Evolutionary conservation across 1,140 invertebrate species (phyloP), one percentile per base, ranked within the genome.

Genomic region (Wasmannia auropunctata): DNA sequence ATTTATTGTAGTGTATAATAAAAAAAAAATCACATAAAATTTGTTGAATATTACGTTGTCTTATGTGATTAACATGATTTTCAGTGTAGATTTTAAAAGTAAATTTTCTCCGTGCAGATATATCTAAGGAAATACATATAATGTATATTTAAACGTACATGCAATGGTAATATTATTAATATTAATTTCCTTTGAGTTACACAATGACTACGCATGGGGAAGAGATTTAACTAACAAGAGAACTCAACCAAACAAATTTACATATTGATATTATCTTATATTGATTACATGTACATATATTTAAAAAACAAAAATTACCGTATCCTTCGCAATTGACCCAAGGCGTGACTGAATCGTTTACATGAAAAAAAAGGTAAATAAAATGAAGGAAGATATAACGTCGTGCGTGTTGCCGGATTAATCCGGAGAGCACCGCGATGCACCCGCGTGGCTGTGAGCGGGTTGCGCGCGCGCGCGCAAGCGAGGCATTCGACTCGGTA

Each of bases 401-500:
- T 28, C 19, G 74, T 83, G 67, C 79, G 67, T 83, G 67, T 86
- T 76, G 84, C 56, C 10, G 34, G 67, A 83, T 83, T 65, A 86
- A 65, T 72, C 11, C 60, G 49, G 40, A 86, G n/a, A n/a, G n/a
- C n/a, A 22, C 54, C 25, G 54, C 58, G 67, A 75, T 75, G 60
- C 69, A 46, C n/a, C n/a, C n/a, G n/a, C 34, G 81, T 40, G 46
- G 49, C 70, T 62, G 37, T 37, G 56, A 56, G 76, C 51, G 43
- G 40, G 75, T 10, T n/a, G 54, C 28, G 75, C 51, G 49, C 62
- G 62, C 75, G 74, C 51, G 70, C 51, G 70, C 70, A 28, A 74
- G 76, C 43, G 63, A 80, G 60, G 76, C 28, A 80, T 69, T 85
- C 62, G 84, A 85, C 63, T 79, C 76, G 67, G 79, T 70, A 83